These are phyloP conservation scores for Homarus gammarus DNA, from an alignment of 2,888 invertebrate genomes.

Conservation along the genomic window DNA sequence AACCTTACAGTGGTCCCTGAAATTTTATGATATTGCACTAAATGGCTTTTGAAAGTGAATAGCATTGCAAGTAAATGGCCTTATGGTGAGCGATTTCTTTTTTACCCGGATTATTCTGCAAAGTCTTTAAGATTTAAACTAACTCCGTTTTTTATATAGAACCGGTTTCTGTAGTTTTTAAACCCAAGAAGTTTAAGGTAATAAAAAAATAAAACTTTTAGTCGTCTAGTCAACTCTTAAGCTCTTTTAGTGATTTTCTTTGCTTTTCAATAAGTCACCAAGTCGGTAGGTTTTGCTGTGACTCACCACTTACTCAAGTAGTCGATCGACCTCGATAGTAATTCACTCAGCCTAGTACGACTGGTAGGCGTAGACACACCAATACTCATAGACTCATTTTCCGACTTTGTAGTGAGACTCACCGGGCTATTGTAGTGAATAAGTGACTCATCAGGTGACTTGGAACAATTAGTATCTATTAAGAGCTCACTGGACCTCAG, in stretches of 20 bases:
- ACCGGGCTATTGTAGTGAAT: neutral
- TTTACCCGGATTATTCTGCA: neutral
- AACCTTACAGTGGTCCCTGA: neutral
- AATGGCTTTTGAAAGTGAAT: no score
- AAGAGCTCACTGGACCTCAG: no score
- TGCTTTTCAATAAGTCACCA: constrained; percentile 12
- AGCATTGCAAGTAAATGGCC: no score
- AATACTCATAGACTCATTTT: neutral
- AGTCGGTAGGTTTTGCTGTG: neutral
- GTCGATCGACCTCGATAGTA: neutral
- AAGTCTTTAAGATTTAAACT: neutral
- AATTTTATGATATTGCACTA: no score
- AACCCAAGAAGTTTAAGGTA: neutral
- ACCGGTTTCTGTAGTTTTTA: neutral
- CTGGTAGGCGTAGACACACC: neutral
- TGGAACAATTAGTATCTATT: no score
- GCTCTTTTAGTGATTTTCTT: neutral
- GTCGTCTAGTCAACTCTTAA: neutral
- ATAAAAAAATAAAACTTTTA: no score
- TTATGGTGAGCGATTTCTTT: no score
- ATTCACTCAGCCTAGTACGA: neutral
- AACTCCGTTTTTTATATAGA: no score
- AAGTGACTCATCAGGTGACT: neutral
- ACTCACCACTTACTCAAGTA: neutral
- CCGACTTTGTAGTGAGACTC: neutral